Base-by-base conservation (phyloP, 2,888 invertebrate species). In the Drepana falcataria region DNA sequence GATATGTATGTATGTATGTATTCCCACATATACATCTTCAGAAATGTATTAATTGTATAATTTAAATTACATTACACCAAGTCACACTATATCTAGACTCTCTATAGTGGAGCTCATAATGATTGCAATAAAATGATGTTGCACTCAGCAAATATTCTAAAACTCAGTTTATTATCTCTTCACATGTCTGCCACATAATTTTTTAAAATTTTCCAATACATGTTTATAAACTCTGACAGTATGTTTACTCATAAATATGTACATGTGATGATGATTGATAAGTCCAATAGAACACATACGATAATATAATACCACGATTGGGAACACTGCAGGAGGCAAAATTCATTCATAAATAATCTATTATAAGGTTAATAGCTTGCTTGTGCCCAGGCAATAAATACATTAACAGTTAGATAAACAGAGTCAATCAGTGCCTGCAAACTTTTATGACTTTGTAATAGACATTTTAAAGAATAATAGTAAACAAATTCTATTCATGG, bases 211-310 rank as follows among this genome's bases (percentile, higher is more conserved):
- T 37, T 37, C 37, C 37, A 37, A 37, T 5, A 37, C 37, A 37
- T 37, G 4, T 44, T 41, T 41, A 33, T 37, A 4, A 53, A 48
- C 52, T 57, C 52, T 53, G 57, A 58, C 33, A 56, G 37, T 37
- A 37, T 37, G 33, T 47, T 47, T 21, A 21, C 33, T 47, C 33
- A 47, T 47, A 47, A 37, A 37, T 37, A 37, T 37, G 37, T 37
- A 37, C 37, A 37, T 37, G 3, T 9, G 3, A 5, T 33, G 35
- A 34, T 35, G 6, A 37, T 37, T 37, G 37, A 37, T 37, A 37
- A 37, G 37, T 37, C 5, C 37, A 37, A 37, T 37, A 37, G 0
- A 37, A 4, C 3, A 44, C 9, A 44, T 9, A 44, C 44, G 2
- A 9, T 44, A 3, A 9, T 44, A 2, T 44, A 9, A 44, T 37